Base-by-base conservation (phyloP, 1,140 invertebrate species). In the Melanaphis sacchari region DNA sequence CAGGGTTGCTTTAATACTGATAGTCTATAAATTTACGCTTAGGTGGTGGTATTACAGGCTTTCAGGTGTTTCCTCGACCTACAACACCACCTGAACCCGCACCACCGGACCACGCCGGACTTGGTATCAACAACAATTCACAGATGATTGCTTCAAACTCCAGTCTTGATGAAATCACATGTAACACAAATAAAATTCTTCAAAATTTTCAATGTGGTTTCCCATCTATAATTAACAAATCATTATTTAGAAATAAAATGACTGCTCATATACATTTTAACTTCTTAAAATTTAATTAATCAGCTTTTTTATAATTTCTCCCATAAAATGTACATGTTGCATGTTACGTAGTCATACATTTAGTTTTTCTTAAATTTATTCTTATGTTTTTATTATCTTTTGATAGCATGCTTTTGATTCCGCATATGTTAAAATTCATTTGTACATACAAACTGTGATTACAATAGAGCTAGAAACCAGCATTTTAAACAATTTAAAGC, bases 71-170 rank as follows among this genome's bases (percentile, higher is more conserved):
- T 95, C 97, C 97, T 94, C 97, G 97, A 94, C 97, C 97, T 87
- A 97, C 97, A 94, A 97, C 97, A 93, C 97, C 97, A 59, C 97
- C 97, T 89, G 97, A 98, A 95, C 97, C 97, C 94, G 97, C 97
- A 91, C 97, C 97, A 94, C 97, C 97, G 93, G 97, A 98, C 95
- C 97, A 97, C 95, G 96, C 94, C 93, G 94, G 94, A 91, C 89
- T 93, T 66, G 59, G 59, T 66, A 85, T 93, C 46, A 84, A 93
- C 81, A 95, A 96, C 94, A 95, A 95, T 94, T 94, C 95, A 87
- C 95, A 95, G 84, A 94, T 96, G 94, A 95, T 96, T 94, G 96
- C 96, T 94, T 96, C 96, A 93, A 96, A 97, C 95, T 96, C 96
- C 94, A 97, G 96, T 95, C 95, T 97, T 94, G 96, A 97, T 95